Conservation (phyloP, 2,113 vertebrate genomes). For the Lethenteron camtschaticum region DNA sequence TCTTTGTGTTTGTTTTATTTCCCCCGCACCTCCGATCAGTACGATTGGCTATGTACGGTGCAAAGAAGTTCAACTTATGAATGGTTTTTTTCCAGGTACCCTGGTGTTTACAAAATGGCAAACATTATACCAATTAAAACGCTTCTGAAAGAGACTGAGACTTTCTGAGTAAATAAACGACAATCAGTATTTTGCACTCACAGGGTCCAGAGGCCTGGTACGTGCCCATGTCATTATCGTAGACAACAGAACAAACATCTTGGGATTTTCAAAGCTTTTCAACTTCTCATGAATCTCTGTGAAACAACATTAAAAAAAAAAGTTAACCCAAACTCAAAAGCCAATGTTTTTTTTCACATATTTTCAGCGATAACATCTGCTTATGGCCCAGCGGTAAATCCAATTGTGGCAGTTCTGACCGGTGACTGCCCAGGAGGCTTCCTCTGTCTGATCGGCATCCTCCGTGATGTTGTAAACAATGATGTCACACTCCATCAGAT, state of each 20-base stretch:
- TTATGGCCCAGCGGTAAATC: background rate
- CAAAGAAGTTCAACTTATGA: too few species aligned
- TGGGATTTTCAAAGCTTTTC: conserved; percentile 26
- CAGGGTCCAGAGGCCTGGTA: conserved; percentile 34
- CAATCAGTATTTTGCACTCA: conserved; percentile 22
- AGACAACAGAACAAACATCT: conserved; percentile 64
- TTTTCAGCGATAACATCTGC: too few species aligned
- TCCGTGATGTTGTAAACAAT: conserved; percentile 62
- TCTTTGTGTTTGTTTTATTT: too few species aligned
- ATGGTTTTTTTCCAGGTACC: too few species aligned
- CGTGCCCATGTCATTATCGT: conserved; percentile 68
- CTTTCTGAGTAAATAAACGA: background rate
- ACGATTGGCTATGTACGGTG: too few species aligned
- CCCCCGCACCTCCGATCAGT: too few species aligned
- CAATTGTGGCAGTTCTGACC: conserved; percentile 25
- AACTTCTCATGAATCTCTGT: conserved; percentile 13
- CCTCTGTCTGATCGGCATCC: conserved; percentile 31
- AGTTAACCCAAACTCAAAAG: too few species aligned
- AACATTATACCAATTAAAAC: background rate
- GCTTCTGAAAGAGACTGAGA: background rate
- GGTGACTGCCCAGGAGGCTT: conserved; percentile 54
- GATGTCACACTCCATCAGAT: conserved; percentile 44
- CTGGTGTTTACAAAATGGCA: background rate
- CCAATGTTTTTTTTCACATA: too few species aligned
- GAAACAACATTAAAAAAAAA: background rate